Percentiles rank a stretch among this genome's conserved stretches.
These are phyloP conservation scores for Melanotaenia nigrans DNA, from an alignment of 2,797 vertebrate genomes.

Conservation along the genomic window DNA sequence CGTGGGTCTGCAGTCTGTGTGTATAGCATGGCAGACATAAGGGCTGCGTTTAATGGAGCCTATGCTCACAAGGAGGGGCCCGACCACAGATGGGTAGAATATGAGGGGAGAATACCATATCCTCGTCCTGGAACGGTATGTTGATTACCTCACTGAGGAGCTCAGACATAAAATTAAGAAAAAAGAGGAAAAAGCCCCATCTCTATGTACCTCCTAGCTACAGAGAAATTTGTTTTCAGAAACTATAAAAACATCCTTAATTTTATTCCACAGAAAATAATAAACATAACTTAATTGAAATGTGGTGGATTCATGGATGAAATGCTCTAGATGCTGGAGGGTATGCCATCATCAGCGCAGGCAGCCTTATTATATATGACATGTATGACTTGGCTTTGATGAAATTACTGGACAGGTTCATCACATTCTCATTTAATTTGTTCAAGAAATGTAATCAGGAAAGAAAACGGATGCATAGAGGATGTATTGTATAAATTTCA, in stretches of 20 bases:
- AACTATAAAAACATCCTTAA: background rate
- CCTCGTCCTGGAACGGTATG: conserved; percentile 95
- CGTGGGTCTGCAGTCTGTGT: conserved; percentile 97
- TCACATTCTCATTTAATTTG: conserved; percentile 45
- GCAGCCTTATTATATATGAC: conserved; percentile 23
- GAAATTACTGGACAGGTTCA: conserved; percentile 37
- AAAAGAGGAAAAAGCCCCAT: background rate
- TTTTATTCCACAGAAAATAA: conserved; percentile 40
- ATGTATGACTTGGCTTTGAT: conserved; percentile 18
- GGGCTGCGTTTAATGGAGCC: conserved; percentile 94
- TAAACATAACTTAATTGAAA: conserved; percentile 46
- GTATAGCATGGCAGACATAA: conserved; percentile 96
- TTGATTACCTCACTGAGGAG: conserved; percentile 20
- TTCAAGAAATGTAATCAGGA: conserved; percentile 48
- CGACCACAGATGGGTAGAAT: conserved; percentile 96
- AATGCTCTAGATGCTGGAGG: conserved; percentile 46
- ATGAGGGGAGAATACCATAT: conserved; percentile 94
- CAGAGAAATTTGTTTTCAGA: conserved; percentile 25
- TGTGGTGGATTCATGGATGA: conserved; percentile 29
- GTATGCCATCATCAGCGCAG: conserved; percentile 36
- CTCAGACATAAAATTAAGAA: background rate
- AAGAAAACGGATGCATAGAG: background rate
- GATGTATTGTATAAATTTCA: conserved; percentile 12
- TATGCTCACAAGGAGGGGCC: conserved; percentile 97
- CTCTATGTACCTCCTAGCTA: background rate